Percentiles rank a stretch among this genome's conserved stretches.
Evolutionary conservation across 2,113 vertebrate genomes (phyloP).

Genomic region (Patagioenas fasciata): DNA sequence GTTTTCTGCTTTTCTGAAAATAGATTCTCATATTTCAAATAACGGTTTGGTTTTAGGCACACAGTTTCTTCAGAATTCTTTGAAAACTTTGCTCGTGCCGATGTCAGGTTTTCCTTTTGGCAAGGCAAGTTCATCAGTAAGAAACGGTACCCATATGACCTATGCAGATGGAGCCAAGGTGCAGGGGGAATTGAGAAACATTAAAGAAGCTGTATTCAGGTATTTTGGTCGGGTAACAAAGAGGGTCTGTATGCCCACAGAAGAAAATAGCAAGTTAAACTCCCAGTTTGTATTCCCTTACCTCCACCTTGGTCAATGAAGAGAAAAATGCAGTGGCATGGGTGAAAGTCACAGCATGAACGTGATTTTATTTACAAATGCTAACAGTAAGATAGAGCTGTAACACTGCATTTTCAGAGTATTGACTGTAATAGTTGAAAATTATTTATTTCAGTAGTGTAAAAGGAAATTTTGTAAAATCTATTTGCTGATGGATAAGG

Average conservation of each 20-base stretch:
- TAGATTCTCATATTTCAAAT: background rate
- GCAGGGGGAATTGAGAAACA: fast-evolving
- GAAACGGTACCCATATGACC: background rate
- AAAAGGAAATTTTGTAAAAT: background rate
- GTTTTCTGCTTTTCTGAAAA: background rate
- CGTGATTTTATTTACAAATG: background rate
- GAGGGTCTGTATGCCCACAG: background rate
- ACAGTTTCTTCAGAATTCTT: background rate
- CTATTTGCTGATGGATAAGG: background rate
- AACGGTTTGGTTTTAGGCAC: background rate
- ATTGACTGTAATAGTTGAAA: background rate
- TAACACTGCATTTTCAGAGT: background rate
- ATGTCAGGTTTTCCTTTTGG: background rate
- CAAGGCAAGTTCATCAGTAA: background rate
- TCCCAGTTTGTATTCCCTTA: background rate
- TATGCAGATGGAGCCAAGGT: background rate
- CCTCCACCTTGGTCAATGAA: background rate
- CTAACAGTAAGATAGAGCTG: background rate
- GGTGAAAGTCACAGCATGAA: background rate
- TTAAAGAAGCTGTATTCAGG: background rate
- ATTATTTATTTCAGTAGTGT: background rate
- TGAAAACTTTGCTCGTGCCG: background rate
- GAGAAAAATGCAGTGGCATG: background rate
- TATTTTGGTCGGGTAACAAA: background rate
- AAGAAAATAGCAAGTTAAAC: background rate